These are phyloP conservation scores for Diadumene lineata DNA, from an alignment of 92 coral and sea anemone species.

Conservation along the genomic window DNA sequence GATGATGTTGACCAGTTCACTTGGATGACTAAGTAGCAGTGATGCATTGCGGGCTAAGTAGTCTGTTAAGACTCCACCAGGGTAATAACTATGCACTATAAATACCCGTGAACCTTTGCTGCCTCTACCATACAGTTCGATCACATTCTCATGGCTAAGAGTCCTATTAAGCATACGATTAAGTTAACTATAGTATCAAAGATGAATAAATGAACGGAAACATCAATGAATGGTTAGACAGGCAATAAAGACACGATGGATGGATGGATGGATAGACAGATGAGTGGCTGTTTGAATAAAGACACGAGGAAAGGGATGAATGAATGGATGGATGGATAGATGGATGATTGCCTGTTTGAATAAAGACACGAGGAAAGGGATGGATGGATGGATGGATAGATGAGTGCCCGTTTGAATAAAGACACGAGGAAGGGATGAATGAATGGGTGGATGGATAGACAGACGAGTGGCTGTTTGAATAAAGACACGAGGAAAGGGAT, in stretches of 20 bases:
- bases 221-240: no score
- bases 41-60: conserved; percentile 65
- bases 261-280: no score
- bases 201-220: neutral
- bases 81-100: conserved; percentile 62
- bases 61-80: conserved; percentile 56
- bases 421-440: neutral
- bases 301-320: no score
- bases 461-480: no score
- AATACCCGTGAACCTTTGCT: conserved; percentile 58
- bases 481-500: no score
- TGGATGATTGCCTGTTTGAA: neutral
- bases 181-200: neutral
- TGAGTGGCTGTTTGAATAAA: no score
- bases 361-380: neutral
- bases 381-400: neutral
- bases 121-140: conserved; percentile 53
- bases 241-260: no score
- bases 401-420: neutral
- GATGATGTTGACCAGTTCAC: conserved; percentile 60
- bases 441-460: neutral
- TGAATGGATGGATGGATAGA: neutral
- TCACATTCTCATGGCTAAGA: conserved; percentile 69
- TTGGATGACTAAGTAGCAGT: conserved; percentile 44
- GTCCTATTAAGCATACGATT: conserved; percentile 39